Conservation (phyloP, 1,140 invertebrate genomes). For the Drosophila sturtevanti region DNA sequence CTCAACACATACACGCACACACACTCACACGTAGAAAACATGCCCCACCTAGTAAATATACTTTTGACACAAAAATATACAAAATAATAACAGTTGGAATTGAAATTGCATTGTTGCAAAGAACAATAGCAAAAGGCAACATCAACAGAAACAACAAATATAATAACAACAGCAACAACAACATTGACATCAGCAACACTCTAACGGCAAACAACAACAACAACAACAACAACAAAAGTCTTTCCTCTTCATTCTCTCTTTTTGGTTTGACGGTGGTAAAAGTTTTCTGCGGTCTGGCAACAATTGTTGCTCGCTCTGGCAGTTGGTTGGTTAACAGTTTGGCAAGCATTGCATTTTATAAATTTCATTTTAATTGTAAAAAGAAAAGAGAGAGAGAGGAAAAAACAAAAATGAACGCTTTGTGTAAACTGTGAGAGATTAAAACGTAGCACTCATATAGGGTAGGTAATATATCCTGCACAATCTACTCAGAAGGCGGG, state of each 20-base stretch:
- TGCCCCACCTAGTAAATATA: neutral
- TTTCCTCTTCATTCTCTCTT: constrained; percentile 6
- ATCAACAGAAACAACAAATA: constrained; percentile 18
- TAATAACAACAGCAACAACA: constrained; percentile 12
- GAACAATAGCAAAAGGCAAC: constrained; percentile 24
- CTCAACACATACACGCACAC: neutral
- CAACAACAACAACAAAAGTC: constrained; percentile 7
- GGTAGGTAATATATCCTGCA: too few species aligned
- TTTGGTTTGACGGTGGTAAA: constrained; percentile 31
- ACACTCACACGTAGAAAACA: neutral
- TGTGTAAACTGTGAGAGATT: neutral
- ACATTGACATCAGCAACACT: constrained; percentile 9
- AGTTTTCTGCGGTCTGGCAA: constrained; percentile 49
- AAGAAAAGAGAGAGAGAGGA: constrained; percentile 17
- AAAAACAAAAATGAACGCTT: neutral
- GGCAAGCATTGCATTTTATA: constrained; percentile 14
- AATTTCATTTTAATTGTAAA: constrained; percentile 32
- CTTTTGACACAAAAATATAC: constrained; percentile 15
- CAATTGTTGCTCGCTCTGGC: constrained; percentile 40
- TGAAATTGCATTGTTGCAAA: constrained; percentile 45
- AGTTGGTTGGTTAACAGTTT: constrained; percentile 21
- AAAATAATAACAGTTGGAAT: constrained; percentile 50
- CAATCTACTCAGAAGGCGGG: too few species aligned
- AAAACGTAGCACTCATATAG: too few species aligned
- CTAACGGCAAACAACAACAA: constrained; percentile 1